phyloP scores from a whole-genome alignment of 2,888 invertebrate genomes.

The Lissocephala sabroskyi region DNA sequence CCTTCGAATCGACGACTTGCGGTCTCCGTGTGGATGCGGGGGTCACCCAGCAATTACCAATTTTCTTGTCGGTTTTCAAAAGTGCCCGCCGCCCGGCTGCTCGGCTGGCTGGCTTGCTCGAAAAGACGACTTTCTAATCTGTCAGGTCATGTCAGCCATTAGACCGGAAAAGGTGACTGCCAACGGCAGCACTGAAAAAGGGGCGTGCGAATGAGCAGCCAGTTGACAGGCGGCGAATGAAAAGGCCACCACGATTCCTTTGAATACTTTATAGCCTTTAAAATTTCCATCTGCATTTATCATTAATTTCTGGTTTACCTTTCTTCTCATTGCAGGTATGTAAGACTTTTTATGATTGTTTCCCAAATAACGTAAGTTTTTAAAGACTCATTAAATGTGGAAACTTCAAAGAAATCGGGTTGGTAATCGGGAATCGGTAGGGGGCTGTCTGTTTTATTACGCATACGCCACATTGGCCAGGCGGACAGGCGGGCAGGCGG shows the following conservation, averaged over 20 bases:
- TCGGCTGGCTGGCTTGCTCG: conserved; percentile 4
- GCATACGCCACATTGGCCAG: conserved; percentile 22
- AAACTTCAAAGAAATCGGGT: too few relatives aligned
- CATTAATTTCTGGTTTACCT: too few relatives aligned
- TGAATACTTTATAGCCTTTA: too few relatives aligned
- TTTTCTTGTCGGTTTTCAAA: conserved; percentile 52
- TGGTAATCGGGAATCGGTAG: too few relatives aligned
- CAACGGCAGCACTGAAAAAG: too few relatives aligned
- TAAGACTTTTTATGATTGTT: conserved; percentile 4
- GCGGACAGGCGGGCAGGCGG: too few relatives aligned
- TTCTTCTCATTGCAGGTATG: conserved; percentile 51
- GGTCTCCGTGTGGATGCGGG: conserved; percentile 20
- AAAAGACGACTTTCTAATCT: conserved; percentile 24
- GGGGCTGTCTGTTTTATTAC: too few relatives aligned
- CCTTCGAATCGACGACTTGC: conserved; percentile 40
- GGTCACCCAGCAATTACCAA: conserved; percentile 61
- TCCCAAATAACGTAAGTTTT: conserved; percentile 1
- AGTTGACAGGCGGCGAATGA: too few relatives aligned
- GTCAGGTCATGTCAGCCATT: conserved; percentile 25
- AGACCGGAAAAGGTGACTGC: neutral
- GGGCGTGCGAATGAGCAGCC: too few relatives aligned
- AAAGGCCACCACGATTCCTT: too few relatives aligned
- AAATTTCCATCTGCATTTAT: too few relatives aligned
- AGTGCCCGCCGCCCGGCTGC: conserved; percentile 17
- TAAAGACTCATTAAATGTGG: conserved; percentile 10